Percentiles rank a stretch among this genome's conserved stretches.
These are phyloP conservation scores for Calameuta idolon DNA, from an alignment of 2,888 invertebrate species.

Conservation along the genomic window DNA sequence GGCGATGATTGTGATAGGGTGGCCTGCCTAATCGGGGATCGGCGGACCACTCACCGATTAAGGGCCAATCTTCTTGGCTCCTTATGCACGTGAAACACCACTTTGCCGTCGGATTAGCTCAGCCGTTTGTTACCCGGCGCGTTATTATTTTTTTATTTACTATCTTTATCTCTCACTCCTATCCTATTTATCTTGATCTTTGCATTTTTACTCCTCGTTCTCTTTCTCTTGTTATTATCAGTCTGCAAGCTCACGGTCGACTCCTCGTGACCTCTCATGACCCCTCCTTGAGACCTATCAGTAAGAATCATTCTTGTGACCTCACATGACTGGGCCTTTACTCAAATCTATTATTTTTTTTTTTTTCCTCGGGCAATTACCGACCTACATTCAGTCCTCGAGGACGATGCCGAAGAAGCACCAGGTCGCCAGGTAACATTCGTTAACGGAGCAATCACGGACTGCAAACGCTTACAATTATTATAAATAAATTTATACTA, in stretches of 20 bases:
- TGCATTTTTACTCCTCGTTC: not conserved
- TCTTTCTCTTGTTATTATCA: not conserved
- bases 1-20: slow-evolving; percentile 65
- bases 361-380: slow-evolving; percentile 21
- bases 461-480: slow-evolving; percentile 41
- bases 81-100: slow-evolving; percentile 43
- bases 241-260: not conserved
- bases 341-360: slow-evolving; percentile 8
- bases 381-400: not conserved
- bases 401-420: not conserved
- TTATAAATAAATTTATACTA: slow-evolving; percentile 23
- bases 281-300: not conserved
- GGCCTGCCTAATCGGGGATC: slow-evolving; percentile 43
- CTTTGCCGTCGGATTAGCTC: slow-evolving; percentile 38
- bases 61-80: slow-evolving; percentile 13
- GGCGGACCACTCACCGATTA: slow-evolving; percentile 53
- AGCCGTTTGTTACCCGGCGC: slow-evolving; percentile 13
- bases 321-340: too few species aligned
- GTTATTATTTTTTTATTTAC: not conserved
- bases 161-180: not conserved
- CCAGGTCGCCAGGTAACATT: slow-evolving; percentile 44
- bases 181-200: not conserved
- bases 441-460: slow-evolving; percentile 39
- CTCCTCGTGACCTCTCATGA: not conserved
- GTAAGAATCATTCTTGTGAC: not conserved